Percentiles rank a stretch among this genome's conserved stretches.
These are phyloP conservation scores for Physocephala rufipes DNA, from an alignment of 2,888 invertebrate genomes.

Conservation along the genomic window DNA sequence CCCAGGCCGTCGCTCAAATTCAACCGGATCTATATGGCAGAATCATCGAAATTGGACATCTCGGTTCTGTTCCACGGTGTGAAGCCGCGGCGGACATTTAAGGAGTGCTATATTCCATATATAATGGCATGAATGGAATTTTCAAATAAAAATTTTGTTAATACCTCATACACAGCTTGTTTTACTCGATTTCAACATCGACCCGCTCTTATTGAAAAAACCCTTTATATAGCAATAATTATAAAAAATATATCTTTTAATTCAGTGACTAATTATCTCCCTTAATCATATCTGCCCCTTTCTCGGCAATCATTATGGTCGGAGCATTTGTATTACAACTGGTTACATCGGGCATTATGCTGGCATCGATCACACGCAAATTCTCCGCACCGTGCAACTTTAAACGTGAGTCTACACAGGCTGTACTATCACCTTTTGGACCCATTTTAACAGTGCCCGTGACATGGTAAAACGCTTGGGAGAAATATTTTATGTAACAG, in stretches of 20 bases:
- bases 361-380: conserved; percentile 78
- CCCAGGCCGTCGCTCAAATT: too few species aligned
- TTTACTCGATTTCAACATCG: too few species aligned
- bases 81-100: too few species aligned
- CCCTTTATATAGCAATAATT: too few species aligned
- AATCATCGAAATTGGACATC: too few species aligned
- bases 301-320: conserved; percentile 86
- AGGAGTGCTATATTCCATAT: too few species aligned
- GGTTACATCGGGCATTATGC: conserved; percentile 59
- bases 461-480: conserved; percentile 76
- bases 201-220: too few species aligned
- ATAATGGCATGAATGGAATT: too few species aligned
- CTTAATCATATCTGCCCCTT: conserved; percentile 71
- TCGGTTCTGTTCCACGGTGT: too few species aligned
- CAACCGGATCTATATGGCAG: too few species aligned
- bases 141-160: too few species aligned
- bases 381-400: conserved; percentile 72
- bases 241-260: background rate
- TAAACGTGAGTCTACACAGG: conserved; percentile 76
- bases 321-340: conserved; percentile 86
- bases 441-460: conserved; percentile 80
- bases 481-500: conserved; percentile 74
- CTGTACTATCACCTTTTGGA: conserved; percentile 68
- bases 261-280: conserved; percentile 41
- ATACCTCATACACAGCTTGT: too few species aligned